Evolutionary conservation across 2,888 invertebrate species (phyloP), one percentile per base, ranked within the genome.

Genomic region (Eupeodes luniger): DNA sequence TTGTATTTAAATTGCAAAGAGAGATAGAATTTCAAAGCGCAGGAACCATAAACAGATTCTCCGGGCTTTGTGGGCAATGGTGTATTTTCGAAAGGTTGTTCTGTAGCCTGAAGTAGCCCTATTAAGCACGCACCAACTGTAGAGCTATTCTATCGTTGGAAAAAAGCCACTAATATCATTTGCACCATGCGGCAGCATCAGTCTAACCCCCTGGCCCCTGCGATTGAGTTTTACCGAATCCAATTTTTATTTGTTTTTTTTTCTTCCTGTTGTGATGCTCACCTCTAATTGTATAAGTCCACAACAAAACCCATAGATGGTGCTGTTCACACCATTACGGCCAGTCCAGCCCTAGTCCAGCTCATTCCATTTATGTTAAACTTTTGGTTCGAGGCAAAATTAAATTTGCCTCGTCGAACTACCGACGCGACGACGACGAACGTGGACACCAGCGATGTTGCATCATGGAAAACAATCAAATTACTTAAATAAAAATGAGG

Each of bases 401-500:
- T 55, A 40, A 70, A 70, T 70, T 14, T 70, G 19, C 55, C 44
- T 70, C 44, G 7, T 44, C 55, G 44, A 55, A 40, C 53, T 64
- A 12, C 14, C 3, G 27, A 19, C 19, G 19, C 19, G 19, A 27
- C 27, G 3, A 27, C 27, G 27, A 27, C 27, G 2, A 2, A 27
- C 27, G 27, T 3, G 16, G 19, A n/a, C n/a, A 7, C 9, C n/a
- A 51, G 36, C n/a, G 16, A 53, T 69, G 51, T 69, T 70, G 70
- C 11, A 12, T 40, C 10, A 40, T 19, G 19, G 14, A 44, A 70
- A 70, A 70, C 70, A 70, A 70, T 70, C 55, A 44, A 70, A 70
- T 70, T 70, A 70, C 70, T 55, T 9, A 70, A 70, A 70, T 70
- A 40, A 70, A 27, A 70, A 70, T 55, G 40, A 55, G 55, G 40